These are phyloP conservation scores for Antechinus stuartii DNA, from an alignment of 2,113 vertebrate genomes.

Conservation along the genomic window DNA sequence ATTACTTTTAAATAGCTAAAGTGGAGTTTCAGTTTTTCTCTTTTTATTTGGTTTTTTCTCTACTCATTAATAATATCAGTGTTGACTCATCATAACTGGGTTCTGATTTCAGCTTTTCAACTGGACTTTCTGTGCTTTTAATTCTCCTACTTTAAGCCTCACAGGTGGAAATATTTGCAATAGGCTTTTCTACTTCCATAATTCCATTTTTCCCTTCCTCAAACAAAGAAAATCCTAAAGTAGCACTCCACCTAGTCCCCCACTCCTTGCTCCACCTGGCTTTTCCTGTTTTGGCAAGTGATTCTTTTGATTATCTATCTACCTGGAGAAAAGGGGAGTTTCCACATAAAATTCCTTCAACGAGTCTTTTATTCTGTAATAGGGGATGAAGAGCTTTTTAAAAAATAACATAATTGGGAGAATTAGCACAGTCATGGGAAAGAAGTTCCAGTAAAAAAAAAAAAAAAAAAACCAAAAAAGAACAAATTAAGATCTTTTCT, in stretches of 20 bases:
- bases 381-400: background rate
- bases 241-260: background rate
- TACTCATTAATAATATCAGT: constrained; percentile 15
- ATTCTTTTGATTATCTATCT: background rate
- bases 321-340: background rate
- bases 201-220: background rate
- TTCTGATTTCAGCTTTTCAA: background rate
- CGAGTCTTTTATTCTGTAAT: background rate
- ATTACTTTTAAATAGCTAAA: background rate
- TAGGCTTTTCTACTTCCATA: background rate
- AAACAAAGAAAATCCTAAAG: background rate
- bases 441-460: background rate
- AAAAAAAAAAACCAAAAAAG: too few species aligned
- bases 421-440: background rate
- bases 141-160: background rate
- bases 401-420: background rate
- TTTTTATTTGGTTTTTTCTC: background rate
- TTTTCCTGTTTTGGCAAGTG: background rate
- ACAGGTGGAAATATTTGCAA: background rate
- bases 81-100: background rate
- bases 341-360: background rate
- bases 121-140: background rate
- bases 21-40: constrained; percentile 8
- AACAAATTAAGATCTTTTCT: background rate
- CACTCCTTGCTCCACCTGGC: background rate